phyloP scores from a whole-genome alignment of 2,113 vertebrate genomes.

The Illadopsis cleaveri region DNA sequence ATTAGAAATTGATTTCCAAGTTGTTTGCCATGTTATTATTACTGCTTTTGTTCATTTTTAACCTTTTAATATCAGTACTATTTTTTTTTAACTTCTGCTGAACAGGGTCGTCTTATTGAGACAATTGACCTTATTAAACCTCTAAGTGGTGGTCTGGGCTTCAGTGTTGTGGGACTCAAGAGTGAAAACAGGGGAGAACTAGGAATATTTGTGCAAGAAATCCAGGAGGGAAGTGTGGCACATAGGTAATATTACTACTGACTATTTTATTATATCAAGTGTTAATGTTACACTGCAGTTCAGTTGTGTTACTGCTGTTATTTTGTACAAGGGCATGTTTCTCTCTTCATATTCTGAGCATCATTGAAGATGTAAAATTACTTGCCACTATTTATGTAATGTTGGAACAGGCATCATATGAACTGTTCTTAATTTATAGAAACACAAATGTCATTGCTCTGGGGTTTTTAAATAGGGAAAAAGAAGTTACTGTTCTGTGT shows the following conservation, averaged over 20 bases:
- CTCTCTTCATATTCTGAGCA: not conserved
- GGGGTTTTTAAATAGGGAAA: not conserved
- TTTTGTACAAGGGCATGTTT: not conserved
- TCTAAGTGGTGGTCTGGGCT: slow-evolving; percentile 85
- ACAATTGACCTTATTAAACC: slow-evolving; percentile 88
- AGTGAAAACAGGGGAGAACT: slow-evolving; percentile 92
- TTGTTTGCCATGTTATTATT: not conserved
- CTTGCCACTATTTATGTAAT: not conserved
- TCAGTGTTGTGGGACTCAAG: slow-evolving; percentile 92
- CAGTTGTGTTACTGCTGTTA: not conserved
- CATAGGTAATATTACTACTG: slow-evolving; percentile 75
- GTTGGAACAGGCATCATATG: accelerated
- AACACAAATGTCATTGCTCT: not conserved
- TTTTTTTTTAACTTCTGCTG: not conserved
- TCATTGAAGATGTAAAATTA: not conserved
- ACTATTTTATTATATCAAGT: not conserved
- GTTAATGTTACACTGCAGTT: not conserved
- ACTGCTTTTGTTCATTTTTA: not conserved
- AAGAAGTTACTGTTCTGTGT: not conserved
- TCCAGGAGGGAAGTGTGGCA: slow-evolving; percentile 89
- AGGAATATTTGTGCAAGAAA: slow-evolving; percentile 95
- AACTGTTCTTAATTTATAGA: not conserved
- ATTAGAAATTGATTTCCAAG: not conserved
- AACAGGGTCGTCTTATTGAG: slow-evolving; percentile 86
- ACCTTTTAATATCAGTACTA: not conserved